Evolutionary conservation across 2,797 vertebrate genomes (phyloP).

Genomic region (Sphaeramia orbicularis): DNA sequence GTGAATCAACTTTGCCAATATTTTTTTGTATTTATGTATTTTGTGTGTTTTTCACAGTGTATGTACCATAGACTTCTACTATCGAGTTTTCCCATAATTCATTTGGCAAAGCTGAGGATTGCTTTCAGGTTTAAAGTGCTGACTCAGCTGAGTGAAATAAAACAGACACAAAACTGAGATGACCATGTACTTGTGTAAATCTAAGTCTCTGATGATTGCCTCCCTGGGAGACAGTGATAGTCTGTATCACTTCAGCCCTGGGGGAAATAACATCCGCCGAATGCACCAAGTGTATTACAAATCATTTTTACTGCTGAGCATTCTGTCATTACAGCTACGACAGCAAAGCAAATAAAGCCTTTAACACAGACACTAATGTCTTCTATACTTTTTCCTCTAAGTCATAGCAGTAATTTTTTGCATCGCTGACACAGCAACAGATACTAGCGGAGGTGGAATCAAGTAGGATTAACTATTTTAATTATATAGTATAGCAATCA

Average conservation of each 20-base stretch:
- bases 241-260: constrained; percentile 46
- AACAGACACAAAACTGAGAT: constrained; percentile 29
- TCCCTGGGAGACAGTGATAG: constrained; percentile 27
- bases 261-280: constrained; percentile 61
- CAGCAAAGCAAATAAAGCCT: constrained; percentile 61
- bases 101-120: constrained; percentile 9
- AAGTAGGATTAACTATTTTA: constrained; percentile 17
- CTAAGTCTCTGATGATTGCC: constrained; percentile 43
- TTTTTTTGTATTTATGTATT: neutral
- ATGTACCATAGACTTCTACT: neutral
- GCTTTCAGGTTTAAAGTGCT: constrained; percentile 15
- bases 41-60: no score
- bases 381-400: constrained; percentile 49
- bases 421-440: constrained; percentile 50
- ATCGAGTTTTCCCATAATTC: constrained; percentile 25
- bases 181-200: constrained; percentile 35
- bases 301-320: constrained; percentile 68
- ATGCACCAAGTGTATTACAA: constrained; percentile 50
- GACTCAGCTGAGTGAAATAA: constrained; percentile 29
- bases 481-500: constrained; percentile 19
- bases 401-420: constrained; percentile 56
- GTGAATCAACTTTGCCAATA: constrained; percentile 4
- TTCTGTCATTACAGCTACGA: constrained; percentile 65
- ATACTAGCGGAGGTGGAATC: constrained; percentile 17
- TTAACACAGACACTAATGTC: constrained; percentile 60